Evolutionary conservation across 1,140 invertebrate genomes (phyloP).

Genomic region (Eulimnadia texana): DNA sequence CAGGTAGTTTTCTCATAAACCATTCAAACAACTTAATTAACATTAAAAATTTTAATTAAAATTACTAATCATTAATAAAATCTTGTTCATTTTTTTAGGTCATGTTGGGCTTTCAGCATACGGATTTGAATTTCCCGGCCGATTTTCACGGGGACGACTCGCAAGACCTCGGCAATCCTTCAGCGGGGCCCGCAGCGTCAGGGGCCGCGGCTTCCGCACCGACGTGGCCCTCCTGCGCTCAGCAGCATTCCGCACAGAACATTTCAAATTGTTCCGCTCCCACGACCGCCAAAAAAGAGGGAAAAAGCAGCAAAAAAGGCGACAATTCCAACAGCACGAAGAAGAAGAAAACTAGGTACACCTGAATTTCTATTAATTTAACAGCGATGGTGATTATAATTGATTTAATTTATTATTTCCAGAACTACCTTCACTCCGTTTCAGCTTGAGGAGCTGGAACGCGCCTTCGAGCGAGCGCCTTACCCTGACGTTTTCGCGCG

Average conservation of each 20-base stretch:
- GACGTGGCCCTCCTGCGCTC: constrained; percentile 5
- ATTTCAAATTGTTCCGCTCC: constrained; percentile 3
- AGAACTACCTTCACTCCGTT: constrained; percentile 94
- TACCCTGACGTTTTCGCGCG: constrained; percentile 94
- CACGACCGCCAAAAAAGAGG: constrained; percentile 39
- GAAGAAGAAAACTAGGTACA: constrained; percentile 81
- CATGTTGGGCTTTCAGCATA: constrained; percentile 43
- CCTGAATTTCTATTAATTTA: neutral
- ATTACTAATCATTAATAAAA: neutral
- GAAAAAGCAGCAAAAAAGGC: constrained; percentile 61
- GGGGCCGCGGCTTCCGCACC: constrained; percentile 2
- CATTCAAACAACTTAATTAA: no score
- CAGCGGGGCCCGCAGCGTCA: constrained; percentile 12
- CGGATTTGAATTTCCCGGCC: constrained; percentile 20
- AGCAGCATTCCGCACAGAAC: neutral
- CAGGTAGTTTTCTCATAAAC: constrained; percentile 30
- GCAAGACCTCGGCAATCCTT: neutral
- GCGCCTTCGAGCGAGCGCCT: constrained; percentile 83
- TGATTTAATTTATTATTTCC: constrained; percentile 22
- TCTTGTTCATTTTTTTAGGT: constrained; percentile 25
- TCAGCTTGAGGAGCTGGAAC: constrained; percentile 84
- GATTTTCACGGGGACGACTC: constrained; percentile 9
- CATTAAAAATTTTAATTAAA: no score
- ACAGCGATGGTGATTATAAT: neutral
- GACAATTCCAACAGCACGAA: constrained; percentile 77